Conservation (phyloP, 1,140 invertebrate genomes). For the Dendroctonus ponderosae region DNA sequence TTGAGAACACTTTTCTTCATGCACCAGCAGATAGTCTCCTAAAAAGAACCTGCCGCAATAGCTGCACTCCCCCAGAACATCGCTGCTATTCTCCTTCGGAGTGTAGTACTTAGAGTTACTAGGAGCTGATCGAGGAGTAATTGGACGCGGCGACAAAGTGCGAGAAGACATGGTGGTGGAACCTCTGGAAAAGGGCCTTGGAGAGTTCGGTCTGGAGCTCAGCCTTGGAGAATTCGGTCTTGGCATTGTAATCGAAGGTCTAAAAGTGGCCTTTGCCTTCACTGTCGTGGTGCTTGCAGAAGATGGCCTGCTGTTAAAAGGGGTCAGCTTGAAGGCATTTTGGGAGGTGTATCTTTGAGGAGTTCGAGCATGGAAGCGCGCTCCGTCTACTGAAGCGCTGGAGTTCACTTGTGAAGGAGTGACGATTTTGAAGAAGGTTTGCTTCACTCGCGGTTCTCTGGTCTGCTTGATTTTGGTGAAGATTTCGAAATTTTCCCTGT, state of each 20-base stretch:
- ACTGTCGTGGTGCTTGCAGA: slow-evolving; percentile 7
- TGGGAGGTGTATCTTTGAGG: not conserved
- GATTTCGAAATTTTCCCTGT: slow-evolving; percentile 37
- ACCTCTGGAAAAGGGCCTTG: slow-evolving; percentile 3
- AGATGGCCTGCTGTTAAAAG: slow-evolving; percentile 7
- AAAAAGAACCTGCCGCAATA: slow-evolving; percentile 32
- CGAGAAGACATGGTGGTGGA: slow-evolving; percentile 1
- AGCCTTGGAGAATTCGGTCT: not conserved
- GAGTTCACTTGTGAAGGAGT: slow-evolving; percentile 11
- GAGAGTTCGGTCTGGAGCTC: slow-evolving; percentile 5
- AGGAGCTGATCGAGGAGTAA: not conserved
- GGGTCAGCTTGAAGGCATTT: not conserved
- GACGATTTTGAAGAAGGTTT: slow-evolving; percentile 32
- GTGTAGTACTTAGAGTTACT: slow-evolving; percentile 4
- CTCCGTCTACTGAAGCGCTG: not conserved
- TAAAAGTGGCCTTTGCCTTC: slow-evolving; percentile 9
- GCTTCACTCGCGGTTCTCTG: slow-evolving; percentile 21
- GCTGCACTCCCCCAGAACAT: slow-evolving; percentile 25
- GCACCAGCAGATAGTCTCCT: slow-evolving; percentile 30
- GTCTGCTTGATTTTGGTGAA: slow-evolving; percentile 31
- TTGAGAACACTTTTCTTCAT: slow-evolving; percentile 28
- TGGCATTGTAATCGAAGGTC: not conserved
- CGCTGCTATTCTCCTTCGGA: slow-evolving; percentile 3
- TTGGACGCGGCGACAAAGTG: slow-evolving; percentile 1
- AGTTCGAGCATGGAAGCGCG: not conserved